Evolutionary conservation across 2,113 vertebrate genomes (phyloP).

Genomic region (Hypomesus transpacificus): DNA sequence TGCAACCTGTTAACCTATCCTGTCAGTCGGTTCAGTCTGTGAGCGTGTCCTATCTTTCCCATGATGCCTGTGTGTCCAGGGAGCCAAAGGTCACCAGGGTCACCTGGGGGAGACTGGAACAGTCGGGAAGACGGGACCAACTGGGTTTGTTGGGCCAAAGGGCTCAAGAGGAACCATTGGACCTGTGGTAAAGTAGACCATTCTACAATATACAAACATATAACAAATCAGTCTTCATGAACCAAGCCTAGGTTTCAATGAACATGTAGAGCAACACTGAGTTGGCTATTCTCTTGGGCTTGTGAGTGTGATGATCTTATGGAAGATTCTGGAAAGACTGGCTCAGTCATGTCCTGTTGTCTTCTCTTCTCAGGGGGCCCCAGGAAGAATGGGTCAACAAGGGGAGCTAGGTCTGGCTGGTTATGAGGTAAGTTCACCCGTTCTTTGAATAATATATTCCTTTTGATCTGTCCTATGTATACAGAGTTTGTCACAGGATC

Average conservation of each 20-base stretch:
- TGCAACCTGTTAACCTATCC: too few species aligned
- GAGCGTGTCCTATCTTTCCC: background rate
- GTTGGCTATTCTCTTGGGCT: too few species aligned
- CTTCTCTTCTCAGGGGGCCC: constrained; percentile 77
- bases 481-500: background rate
- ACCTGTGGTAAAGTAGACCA: constrained; percentile 79
- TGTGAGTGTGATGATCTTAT: too few species aligned
- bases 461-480: background rate
- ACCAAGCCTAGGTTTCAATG: constrained; percentile 3
- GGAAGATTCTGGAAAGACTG: too few species aligned
- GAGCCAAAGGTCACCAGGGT: constrained; percentile 88
- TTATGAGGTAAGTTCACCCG: constrained; percentile 80
- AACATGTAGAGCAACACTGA: background rate
- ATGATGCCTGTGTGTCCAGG: constrained; percentile 66
- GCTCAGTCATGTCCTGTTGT: constrained; percentile 1
- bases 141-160: constrained; percentile 87
- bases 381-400: constrained; percentile 90
- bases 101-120: constrained; percentile 88
- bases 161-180: constrained; percentile 95
- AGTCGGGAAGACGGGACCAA: constrained; percentile 81
- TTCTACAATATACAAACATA: too few species aligned
- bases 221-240: constrained; percentile 14
- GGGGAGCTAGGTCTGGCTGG: constrained; percentile 90
- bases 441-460: background rate
- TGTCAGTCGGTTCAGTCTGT: too few species aligned